These are phyloP conservation scores for Sus scrofa DNA, from an alignment of 2,113 vertebrate genomes.

Conservation along the genomic window T2T-Sscrofa CM000829.6:70212001-70212500, in stretches of 20 bases:
- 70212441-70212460: background rate
- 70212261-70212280: background rate
- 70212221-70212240: background rate
- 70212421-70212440: background rate
- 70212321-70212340: background rate
- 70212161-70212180: background rate
- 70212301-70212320: background rate
- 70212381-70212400: background rate
- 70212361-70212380: background rate
- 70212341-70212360: slow-evolving; percentile 5
- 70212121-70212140: background rate
- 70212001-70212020: background rate
- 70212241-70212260: background rate
- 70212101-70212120: background rate
- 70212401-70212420: background rate
- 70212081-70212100: background rate
- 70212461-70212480: background rate
- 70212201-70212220: slow-evolving; percentile 9
- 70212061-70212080: background rate
- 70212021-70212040: background rate
- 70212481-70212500: background rate
- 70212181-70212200: background rate
- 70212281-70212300: background rate
- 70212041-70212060: background rate
- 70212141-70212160: background rate